phyloP scores from a whole-genome alignment of 30 jellyfish, hydroid and myxozoan genomes.

The Calvadosia cruxmelitensis region DNA sequence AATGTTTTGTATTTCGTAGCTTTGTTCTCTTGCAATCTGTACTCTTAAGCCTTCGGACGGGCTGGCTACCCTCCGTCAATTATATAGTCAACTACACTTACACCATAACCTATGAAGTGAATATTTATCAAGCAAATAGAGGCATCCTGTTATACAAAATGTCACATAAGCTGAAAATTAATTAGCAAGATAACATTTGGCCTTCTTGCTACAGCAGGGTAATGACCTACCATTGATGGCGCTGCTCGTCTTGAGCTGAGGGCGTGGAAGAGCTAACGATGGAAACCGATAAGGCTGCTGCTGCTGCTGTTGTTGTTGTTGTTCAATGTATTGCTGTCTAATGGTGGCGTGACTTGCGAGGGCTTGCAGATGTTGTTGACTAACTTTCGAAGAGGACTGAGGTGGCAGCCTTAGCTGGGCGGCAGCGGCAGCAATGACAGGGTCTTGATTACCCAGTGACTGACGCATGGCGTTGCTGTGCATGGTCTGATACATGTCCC shows the following conservation, averaged over 20 bases:
- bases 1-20: too few species aligned
- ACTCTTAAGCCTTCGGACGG: too few species aligned
- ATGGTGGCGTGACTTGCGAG: conserved; percentile 1
- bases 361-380: neutral
- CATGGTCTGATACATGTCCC: conserved; percentile 1
- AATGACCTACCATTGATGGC: neutral
- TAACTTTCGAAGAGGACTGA: neutral
- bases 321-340: conserved; percentile 2
- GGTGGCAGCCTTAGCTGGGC: conserved; percentile 2
- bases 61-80: too few species aligned
- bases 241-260: neutral
- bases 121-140: too few species aligned
- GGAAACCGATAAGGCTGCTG: neutral
- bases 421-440: conserved; percentile 11
- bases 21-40: too few species aligned
- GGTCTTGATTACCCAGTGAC: neutral
- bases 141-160: too few species aligned
- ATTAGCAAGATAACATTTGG: neutral
- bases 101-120: too few species aligned
- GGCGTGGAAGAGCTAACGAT: neutral
- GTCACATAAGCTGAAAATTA: too few species aligned
- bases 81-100: too few species aligned
- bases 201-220: neutral
- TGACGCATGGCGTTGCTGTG: conserved; percentile 1
- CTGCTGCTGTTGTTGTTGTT: conserved; percentile 4